Evolutionary conservation across 2,113 vertebrate genomes (phyloP).

Genomic region (Dicentrarchus labrax): DNA sequence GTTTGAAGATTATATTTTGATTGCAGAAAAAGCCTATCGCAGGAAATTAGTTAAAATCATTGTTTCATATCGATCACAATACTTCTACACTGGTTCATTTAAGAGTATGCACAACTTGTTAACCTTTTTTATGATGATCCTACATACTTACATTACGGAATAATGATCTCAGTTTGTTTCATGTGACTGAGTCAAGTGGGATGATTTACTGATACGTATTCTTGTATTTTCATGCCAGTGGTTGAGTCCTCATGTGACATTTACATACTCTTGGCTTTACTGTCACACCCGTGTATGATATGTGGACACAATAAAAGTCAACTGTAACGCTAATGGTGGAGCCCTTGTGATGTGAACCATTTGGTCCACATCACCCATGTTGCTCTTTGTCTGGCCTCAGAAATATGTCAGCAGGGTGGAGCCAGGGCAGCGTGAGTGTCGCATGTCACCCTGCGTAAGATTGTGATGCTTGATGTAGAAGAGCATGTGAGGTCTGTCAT

Average conservation of each 20-base stretch:
- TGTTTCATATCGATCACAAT: too few relatives aligned
- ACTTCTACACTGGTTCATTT: background rate
- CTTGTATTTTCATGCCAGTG: background rate
- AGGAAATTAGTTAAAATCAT: background rate
- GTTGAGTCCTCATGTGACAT: background rate
- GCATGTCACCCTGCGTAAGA: constrained; percentile 56
- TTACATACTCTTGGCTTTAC: background rate
- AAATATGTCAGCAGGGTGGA: constrained; percentile 63
- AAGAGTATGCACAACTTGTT: background rate
- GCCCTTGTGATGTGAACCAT: constrained; percentile 41
- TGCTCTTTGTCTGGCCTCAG: constrained; percentile 54
- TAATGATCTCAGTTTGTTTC: background rate
- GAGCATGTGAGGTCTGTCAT: constrained; percentile 57
- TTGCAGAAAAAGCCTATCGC: background rate
- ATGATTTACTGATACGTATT: constrained; percentile 3
- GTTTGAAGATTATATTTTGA: background rate
- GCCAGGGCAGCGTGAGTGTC: constrained; percentile 51
- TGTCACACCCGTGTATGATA: background rate
- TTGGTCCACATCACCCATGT: constrained; percentile 33
- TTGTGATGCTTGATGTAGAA: constrained; percentile 30
- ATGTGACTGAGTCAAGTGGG: background rate
- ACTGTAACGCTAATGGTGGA: constrained; percentile 23
- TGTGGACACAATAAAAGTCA: constrained; percentile 30
- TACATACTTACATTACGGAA: constrained; percentile 2
- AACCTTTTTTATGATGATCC: background rate